Conservation (phyloP, 92 coral and sea anemone species). For the Hydrozoanthus gracilis region DNA sequence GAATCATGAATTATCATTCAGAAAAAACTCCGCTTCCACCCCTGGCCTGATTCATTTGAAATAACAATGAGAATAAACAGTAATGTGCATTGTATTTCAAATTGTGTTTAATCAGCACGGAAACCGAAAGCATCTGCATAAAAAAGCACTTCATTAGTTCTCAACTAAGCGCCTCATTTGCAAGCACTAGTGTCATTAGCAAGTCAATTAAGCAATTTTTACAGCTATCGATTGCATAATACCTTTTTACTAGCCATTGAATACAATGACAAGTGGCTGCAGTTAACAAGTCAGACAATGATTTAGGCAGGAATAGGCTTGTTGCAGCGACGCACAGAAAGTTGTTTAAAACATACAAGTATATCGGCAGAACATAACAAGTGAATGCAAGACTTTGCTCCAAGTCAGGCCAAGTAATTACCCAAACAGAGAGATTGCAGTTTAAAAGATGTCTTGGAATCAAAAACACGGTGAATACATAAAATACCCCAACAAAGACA, state of each 20-base stretch:
- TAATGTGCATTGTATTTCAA: no score
- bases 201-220: not conserved
- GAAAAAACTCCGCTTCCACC: no score
- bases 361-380: not conserved
- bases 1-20: no score
- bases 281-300: not conserved
- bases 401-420: not conserved
- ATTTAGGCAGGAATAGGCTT: not conserved
- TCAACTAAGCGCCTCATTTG: conserved; percentile 28
- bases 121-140: no score
- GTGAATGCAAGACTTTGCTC: not conserved
- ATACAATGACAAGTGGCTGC: not conserved
- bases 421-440: not conserved
- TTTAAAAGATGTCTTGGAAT: conserved; percentile 65
- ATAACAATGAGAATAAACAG: no score
- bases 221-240: not conserved
- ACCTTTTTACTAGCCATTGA: not conserved
- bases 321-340: not conserved
- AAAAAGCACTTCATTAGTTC: no score
- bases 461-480: conserved; percentile 40
- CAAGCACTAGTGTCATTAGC: not conserved
- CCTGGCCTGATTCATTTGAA: no score
- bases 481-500: conserved; percentile 54
- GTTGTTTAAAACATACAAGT: not conserved
- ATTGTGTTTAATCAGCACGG: no score